Percentiles rank a stretch among this genome's conserved stretches.
Evolutionary conservation across 2,797 vertebrate species (phyloP).

Genomic region (Emys orbicularis): DNA sequence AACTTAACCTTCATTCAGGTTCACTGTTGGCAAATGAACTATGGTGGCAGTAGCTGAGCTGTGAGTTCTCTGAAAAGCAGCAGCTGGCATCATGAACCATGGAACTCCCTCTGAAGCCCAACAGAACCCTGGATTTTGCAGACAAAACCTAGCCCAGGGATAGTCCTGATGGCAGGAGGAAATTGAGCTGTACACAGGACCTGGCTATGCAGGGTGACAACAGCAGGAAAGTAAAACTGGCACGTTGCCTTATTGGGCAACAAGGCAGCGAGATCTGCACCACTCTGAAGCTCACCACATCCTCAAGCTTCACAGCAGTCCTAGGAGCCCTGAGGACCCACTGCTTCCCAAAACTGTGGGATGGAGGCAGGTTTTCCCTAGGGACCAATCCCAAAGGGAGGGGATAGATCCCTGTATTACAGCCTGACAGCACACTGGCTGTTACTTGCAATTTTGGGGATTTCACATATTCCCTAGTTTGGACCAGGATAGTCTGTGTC

Average conservation of each 20-base stretch:
- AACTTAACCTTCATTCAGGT: not conserved
- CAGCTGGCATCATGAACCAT: not conserved
- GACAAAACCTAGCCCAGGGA: not conserved
- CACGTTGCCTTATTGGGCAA: not conserved
- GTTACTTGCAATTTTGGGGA: too few species aligned
- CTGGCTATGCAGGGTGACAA: not conserved
- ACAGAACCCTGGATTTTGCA: not conserved
- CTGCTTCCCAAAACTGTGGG: too few species aligned
- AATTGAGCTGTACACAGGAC: not conserved
- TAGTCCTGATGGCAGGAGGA: not conserved
- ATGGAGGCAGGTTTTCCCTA: not conserved
- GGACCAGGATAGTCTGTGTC: not conserved
- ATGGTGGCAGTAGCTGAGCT: not conserved
- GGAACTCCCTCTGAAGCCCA: not conserved
- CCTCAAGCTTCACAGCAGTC: not conserved
- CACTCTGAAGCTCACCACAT: not conserved
- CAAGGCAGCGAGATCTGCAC: not conserved
- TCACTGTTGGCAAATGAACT: not conserved
- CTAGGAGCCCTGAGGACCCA: too few species aligned
- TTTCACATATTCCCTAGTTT: not conserved
- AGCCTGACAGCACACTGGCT: not conserved
- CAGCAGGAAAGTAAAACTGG: not conserved
- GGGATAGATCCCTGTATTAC: not conserved
- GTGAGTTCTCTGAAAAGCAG: not conserved
- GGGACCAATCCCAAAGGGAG: not conserved